phyloP scores from a whole-genome alignment of 2,888 invertebrate species.

The Amorpha juglandis region DNA sequence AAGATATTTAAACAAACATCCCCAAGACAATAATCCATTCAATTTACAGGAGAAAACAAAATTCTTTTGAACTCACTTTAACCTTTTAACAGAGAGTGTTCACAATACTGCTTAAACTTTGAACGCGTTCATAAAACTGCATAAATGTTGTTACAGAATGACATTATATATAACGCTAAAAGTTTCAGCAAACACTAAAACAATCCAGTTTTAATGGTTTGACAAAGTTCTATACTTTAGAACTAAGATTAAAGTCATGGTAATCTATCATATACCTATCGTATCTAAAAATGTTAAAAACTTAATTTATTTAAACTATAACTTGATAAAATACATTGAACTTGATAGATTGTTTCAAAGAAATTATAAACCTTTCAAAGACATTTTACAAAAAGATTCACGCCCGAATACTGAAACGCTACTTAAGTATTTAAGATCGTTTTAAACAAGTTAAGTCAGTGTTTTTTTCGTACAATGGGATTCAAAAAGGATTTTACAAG shows the following conservation, averaged over 20 bases:
- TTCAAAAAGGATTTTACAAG: too few relatives aligned
- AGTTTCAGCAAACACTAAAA: not conserved
- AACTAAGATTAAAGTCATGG: not conserved
- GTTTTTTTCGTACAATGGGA: too few relatives aligned
- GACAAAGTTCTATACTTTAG: not conserved
- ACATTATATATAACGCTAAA: not conserved
- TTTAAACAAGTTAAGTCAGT: too few relatives aligned
- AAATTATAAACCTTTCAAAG: too few relatives aligned
- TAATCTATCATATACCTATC: not conserved
- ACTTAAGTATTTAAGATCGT: too few relatives aligned
- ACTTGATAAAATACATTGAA: too few relatives aligned
- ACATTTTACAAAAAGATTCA: too few relatives aligned
- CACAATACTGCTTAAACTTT: not conserved
- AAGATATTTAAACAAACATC: too few relatives aligned
- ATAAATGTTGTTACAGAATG: not conserved
- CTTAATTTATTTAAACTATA: too few relatives aligned
- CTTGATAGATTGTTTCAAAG: too few relatives aligned
- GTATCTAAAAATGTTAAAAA: too few relatives aligned
- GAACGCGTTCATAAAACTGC: conserved; percentile 4
- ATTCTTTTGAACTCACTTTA: not conserved
- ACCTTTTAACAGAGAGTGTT: not conserved
- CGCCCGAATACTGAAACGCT: too few relatives aligned
- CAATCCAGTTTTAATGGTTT: not conserved
- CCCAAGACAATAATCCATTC: not conserved
- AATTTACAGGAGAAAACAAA: not conserved